Conservation (phyloP, 64 coral and sea anemone species). For the Cladopsammia gracilis region DNA sequence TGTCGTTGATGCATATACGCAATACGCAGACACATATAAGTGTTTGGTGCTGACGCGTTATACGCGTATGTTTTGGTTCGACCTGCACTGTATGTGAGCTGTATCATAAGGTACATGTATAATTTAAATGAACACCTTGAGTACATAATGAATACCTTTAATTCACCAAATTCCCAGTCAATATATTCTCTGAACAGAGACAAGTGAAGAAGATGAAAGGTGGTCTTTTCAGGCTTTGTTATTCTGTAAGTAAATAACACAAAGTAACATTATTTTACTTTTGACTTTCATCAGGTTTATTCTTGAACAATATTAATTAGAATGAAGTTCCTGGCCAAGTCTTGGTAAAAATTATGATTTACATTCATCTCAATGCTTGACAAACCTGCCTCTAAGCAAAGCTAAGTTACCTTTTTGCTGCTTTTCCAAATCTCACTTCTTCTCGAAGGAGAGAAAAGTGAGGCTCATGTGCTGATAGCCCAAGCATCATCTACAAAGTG, state of each 20-base stretch:
- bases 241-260: conserved; percentile 71
- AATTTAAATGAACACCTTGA: not conserved
- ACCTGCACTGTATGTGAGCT: too few relatives aligned
- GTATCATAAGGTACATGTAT: not conserved
- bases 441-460: conserved; percentile 95
- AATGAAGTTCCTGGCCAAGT: too few relatives aligned
- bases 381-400: not conserved
- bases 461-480: conserved; percentile 91
- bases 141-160: conserved; percentile 71
- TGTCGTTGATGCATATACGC: too few relatives aligned
- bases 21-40: too few relatives aligned
- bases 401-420: conserved; percentile 80
- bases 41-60: too few relatives aligned
- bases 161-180: conserved; percentile 91
- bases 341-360: too few relatives aligned
- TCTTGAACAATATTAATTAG: not conserved
- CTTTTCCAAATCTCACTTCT: conserved; percentile 96
- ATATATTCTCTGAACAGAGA: conserved; percentile 95
- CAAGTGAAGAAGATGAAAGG: conserved; percentile 97
- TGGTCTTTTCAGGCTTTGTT: conserved; percentile 92
- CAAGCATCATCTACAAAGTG: conserved; percentile 90
- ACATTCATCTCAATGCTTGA: not conserved
- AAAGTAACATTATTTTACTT: not conserved
- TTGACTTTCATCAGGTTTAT: not conserved
- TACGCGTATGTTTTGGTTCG: too few relatives aligned